Conservation (phyloP, 2,113 vertebrate genomes). For the Lontra canadensis region DNA sequence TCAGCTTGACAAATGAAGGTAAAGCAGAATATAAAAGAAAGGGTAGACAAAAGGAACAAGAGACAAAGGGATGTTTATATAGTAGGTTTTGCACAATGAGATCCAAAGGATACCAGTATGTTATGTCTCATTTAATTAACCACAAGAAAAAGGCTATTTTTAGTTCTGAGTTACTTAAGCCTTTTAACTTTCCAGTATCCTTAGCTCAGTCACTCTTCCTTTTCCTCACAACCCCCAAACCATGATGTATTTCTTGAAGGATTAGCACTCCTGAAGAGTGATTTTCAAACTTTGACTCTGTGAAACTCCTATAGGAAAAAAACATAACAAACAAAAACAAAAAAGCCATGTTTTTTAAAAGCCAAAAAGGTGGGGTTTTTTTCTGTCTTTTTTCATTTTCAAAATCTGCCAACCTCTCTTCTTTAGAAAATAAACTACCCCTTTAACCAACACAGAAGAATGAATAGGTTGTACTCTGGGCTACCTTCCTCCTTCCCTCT, state of each 20-base stretch:
- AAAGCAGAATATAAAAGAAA: background rate
- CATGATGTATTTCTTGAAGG: background rate
- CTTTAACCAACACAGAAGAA: background rate
- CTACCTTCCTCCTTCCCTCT: background rate
- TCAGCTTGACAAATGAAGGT: background rate
- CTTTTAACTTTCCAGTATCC: background rate
- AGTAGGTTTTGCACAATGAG: background rate
- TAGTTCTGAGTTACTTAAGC: background rate
- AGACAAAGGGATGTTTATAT: background rate
- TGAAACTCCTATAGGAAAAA: background rate
- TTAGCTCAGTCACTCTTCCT: background rate
- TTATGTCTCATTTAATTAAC: background rate
- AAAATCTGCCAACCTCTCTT: slow-evolving; percentile 27
- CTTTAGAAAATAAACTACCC: slow-evolving; percentile 22
- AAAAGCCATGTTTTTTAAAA: background rate
- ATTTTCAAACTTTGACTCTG: slow-evolving; percentile 14
- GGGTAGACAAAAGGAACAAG: background rate
- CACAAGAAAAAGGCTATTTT: background rate
- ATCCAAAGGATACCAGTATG: background rate
- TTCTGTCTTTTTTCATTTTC: slow-evolving; percentile 10
- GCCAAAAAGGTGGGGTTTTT: background rate
- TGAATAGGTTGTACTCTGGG: background rate
- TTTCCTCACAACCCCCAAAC: background rate
- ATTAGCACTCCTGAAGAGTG: background rate
- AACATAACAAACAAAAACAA: too few species aligned